Evolutionary conservation across 2,113 vertebrate genomes (phyloP).

Genomic region (Bucco capensis): DNA sequence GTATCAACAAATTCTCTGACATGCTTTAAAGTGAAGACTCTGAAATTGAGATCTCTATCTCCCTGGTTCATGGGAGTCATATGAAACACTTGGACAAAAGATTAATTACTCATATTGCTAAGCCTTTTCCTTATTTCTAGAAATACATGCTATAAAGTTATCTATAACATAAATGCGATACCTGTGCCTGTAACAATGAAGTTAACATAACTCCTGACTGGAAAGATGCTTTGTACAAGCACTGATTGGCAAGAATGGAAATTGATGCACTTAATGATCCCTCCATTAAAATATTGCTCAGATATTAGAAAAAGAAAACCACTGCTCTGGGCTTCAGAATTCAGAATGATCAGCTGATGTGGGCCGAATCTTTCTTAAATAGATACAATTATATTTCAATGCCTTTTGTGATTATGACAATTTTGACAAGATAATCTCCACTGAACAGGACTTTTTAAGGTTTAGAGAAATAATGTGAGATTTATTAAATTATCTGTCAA

Average conservation of each 20-base stretch:
- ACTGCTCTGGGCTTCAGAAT: conserved; percentile 2
- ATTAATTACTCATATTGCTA: neutral
- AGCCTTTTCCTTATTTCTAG: neutral
- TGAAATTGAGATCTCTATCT: neutral
- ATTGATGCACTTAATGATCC: neutral
- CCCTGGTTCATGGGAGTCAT: neutral
- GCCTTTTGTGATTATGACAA: neutral
- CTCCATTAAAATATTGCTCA: neutral
- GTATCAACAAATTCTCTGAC: neutral
- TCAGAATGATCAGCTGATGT: neutral
- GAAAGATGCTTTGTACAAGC: neutral
- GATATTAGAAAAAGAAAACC: neutral
- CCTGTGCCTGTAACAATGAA: neutral
- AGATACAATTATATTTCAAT: neutral
- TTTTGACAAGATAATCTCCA: conserved; percentile 1
- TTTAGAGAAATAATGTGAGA: neutral
- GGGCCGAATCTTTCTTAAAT: conserved; percentile 9
- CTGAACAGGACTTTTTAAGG: neutral
- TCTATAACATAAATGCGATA: neutral
- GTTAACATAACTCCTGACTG: neutral
- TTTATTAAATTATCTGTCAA: conserved; percentile 42
- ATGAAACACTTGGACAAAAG: neutral
- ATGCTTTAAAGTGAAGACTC: neutral
- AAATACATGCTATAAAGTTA: neutral
- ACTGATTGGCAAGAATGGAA: neutral